Base-by-base conservation (phyloP, 2,113 vertebrate species). In the Ifrita kowaldi region DNA sequence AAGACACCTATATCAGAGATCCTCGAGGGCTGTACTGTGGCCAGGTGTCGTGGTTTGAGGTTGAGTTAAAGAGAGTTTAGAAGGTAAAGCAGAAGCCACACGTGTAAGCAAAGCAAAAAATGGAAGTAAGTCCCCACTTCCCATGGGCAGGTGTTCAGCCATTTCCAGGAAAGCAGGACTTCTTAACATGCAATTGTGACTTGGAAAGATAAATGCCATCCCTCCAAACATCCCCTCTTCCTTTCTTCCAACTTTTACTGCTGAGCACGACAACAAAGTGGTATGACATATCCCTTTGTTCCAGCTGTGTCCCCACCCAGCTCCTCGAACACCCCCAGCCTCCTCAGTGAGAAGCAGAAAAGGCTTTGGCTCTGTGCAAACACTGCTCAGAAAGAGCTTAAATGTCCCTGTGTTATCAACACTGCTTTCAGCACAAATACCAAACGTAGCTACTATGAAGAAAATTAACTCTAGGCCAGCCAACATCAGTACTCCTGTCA, bases 131-230 rank as follows among this genome's bases (percentile, higher is more conserved):
- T 44, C 18, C 2, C 17, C 6, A 1, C 7, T 50, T 69, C 11
- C 14, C 15, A 11, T 19, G 0, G 6, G 28, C 44, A 80, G 42
- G 16, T 23, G 42, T 14, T 53, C 67, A 62, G 50, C 6, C 11
- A 18, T 46, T 26, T 30, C 11, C 20, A 52, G 87, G 50, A 70
- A 8, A 74, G 20, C 35, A 57, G 24, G 7, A 16, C 5, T 63
- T 53, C 39, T 11, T 27, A 16, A 55, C 2, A 0, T 1, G 0
- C 41, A 11, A 27, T 1, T 1, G n/a, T 35, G 6, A 53, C 28
- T 55, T 49, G 39, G 59, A 53, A 87, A 80, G 73, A 44, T 5
- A 52, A 74, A 69, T 1, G 0, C 3, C 11, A 3, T 41, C 13
- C 22, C 3, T 67, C 30, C 7, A 4, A 53, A 33, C 0, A 2